A percentile compares a stretch with the other conserved stretches of the same genome.
Conservation (phyloP, 2,797 vertebrate genomes). For the Hirundo rustica region DNA sequence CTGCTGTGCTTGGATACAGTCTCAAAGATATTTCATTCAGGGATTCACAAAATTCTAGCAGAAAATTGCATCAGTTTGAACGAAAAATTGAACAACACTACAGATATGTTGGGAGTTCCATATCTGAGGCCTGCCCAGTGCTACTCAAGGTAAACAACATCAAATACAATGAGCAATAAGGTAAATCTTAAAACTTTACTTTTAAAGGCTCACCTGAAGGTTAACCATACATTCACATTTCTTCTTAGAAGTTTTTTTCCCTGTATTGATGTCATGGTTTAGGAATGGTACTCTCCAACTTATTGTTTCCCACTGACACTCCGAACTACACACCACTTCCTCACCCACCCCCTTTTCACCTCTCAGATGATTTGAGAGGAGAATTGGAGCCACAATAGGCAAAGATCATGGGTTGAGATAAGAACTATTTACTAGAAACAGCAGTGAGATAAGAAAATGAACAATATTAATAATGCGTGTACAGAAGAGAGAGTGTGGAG, state of each 20-base stretch:
- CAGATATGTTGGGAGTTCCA: fast-evolving
- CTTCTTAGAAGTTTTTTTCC: neutral
- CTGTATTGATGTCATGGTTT: neutral
- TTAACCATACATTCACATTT: neutral
- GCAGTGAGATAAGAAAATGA: neutral
- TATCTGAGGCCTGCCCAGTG: neutral
- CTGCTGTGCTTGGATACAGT: neutral
- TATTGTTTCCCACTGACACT: neutral
- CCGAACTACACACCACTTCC: neutral
- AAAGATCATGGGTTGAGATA: neutral
- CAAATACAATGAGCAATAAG: neutral
- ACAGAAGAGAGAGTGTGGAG: neutral
- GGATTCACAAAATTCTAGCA: neutral
- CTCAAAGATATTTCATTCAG: neutral
- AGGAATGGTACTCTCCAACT: neutral
- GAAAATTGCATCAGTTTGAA: neutral
- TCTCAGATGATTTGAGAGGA: neutral
- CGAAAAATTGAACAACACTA: neutral
- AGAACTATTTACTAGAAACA: neutral
- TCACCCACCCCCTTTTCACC: neutral
- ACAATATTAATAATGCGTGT: neutral
- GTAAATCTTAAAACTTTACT: neutral
- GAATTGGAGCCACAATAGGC: neutral
- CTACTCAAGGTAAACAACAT: neutral
- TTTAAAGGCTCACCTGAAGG: neutral